These are phyloP conservation scores for Drosophila recens DNA, from an alignment of 2,888 invertebrate species.

Conservation along the genomic window DNA sequence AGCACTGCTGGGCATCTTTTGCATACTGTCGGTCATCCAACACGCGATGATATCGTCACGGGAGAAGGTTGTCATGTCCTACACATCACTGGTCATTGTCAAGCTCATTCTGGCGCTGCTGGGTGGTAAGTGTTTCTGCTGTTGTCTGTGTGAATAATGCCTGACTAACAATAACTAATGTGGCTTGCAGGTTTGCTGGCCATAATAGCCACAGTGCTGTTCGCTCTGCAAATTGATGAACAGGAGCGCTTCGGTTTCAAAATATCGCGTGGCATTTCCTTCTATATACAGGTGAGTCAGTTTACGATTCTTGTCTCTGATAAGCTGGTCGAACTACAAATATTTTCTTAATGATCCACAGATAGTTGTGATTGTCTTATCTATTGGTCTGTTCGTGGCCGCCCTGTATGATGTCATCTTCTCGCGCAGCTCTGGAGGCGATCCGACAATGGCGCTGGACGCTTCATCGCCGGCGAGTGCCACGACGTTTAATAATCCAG, in stretches of 20 bases:
- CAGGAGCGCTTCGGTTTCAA: slow-evolving; percentile 89
- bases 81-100: slow-evolving; percentile 91
- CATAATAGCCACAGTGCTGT: slow-evolving; percentile 92
- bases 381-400: slow-evolving; percentile 91
- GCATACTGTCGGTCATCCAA: slow-evolving; percentile 92
- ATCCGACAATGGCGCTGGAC: slow-evolving; percentile 89
- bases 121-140: slow-evolving; percentile 88
- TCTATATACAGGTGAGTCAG: slow-evolving; percentile 92
- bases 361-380: slow-evolving; percentile 92
- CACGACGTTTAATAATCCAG: slow-evolving; percentile 94
- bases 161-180: slow-evolving; percentile 6
- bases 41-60: slow-evolving; percentile 94
- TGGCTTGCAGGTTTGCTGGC: slow-evolving; percentile 89
- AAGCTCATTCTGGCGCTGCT: slow-evolving; percentile 92
- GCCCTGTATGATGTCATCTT: slow-evolving; percentile 93
- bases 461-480: slow-evolving; percentile 87
- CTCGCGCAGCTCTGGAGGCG: slow-evolving; percentile 91
- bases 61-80: slow-evolving; percentile 92
- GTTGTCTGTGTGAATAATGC: not conserved
- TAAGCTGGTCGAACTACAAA: not conserved
- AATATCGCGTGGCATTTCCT: slow-evolving; percentile 92
- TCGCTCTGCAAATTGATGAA: slow-evolving; percentile 94
- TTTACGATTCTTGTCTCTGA: not conserved
- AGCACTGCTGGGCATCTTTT: slow-evolving; percentile 90
- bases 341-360: slow-evolving; percentile 85